Evolutionary conservation across 2,113 vertebrate species (phyloP).

Genomic region (Tympanuchus pallidicinctus): DNA sequence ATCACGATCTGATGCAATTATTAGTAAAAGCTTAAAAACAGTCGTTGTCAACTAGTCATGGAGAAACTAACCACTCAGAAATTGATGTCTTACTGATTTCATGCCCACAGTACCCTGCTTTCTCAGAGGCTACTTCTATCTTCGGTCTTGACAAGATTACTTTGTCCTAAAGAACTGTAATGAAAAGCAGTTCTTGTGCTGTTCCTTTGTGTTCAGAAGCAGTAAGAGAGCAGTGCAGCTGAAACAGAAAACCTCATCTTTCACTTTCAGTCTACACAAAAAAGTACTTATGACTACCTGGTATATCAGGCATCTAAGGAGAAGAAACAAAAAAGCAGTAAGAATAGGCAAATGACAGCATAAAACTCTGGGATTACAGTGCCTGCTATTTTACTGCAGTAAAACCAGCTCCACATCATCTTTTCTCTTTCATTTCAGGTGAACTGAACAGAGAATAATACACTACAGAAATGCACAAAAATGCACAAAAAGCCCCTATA

Average conservation of each 20-base stretch:
- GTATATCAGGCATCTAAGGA: not conserved
- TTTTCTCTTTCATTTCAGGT: not conserved
- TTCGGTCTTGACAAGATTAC: not conserved
- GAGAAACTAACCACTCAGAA: not conserved
- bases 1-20: not conserved
- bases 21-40: not conserved
- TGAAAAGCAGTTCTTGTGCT: not conserved
- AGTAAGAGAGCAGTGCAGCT: not conserved
- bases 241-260: not conserved
- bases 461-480: not conserved
- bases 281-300: not conserved
- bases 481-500: fast-evolving
- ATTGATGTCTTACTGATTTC: not conserved
- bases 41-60: not conserved
- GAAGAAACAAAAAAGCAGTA: not conserved
- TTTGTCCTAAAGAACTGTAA: not conserved
- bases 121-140: not conserved
- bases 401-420: not conserved
- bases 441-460: not conserved
- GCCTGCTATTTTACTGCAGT: not conserved
- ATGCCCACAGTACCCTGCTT: not conserved
- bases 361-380: not conserved
- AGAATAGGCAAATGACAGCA: not conserved
- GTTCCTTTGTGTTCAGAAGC: not conserved
- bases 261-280: not conserved